These are phyloP conservation scores for Emydura subglobosa DNA, from an alignment of 2,113 vertebrate genomes.

Conservation along the genomic window DNA sequence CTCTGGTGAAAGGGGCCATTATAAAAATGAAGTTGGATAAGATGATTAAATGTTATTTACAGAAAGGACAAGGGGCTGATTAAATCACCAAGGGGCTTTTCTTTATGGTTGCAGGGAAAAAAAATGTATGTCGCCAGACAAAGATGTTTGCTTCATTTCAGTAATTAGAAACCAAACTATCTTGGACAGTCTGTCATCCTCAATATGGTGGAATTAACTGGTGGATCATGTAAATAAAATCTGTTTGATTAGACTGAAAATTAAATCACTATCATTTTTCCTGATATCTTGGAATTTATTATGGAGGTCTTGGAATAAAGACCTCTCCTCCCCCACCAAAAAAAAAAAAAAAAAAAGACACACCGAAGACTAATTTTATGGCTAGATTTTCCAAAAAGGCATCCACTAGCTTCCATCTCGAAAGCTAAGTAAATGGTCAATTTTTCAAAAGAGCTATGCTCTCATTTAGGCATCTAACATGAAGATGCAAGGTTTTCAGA, in stretches of 20 bases:
- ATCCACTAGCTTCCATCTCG: neutral
- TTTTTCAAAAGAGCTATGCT: neutral
- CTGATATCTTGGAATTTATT: neutral
- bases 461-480: neutral
- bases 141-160: conserved; percentile 62
- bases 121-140: conserved; percentile 22
- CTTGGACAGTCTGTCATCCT: conserved; percentile 80
- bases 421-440: fast-evolving
- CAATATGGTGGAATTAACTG: conserved; percentile 75
- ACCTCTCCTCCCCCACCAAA: neutral
- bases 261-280: conserved; percentile 78
- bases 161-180: conserved; percentile 79
- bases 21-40: conserved; percentile 84
- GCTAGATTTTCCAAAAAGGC: neutral
- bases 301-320: neutral
- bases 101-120: conserved; percentile 26
- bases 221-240: conserved; percentile 90
- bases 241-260: conserved; percentile 90
- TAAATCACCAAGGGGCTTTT: conserved; percentile 36
- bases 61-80: conserved; percentile 67
- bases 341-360: neutral
- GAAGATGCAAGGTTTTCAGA: neutral
- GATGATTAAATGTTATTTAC: conserved; percentile 89
- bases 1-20: conserved; percentile 78
- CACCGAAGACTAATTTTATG: neutral